These are phyloP conservation scores for Ruditapes philippinarum DNA, from an alignment of 1,140 invertebrate species.

Conservation along the genomic window DNA sequence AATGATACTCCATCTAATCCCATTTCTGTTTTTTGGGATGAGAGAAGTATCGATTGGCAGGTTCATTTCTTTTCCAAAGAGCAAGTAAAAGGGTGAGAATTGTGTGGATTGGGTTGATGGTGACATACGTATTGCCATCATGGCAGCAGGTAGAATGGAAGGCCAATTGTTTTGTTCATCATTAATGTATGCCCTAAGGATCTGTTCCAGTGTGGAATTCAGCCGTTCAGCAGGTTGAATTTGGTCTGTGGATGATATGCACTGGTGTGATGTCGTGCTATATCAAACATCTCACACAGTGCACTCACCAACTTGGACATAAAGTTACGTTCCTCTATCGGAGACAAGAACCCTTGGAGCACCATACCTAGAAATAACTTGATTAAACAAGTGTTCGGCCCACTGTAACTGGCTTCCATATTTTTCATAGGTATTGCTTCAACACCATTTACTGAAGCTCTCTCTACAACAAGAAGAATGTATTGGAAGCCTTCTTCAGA, in stretches of 20 bases:
- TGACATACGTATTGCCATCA: conserved; percentile 38
- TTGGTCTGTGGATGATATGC: conserved; percentile 72
- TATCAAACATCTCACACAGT: conserved; percentile 69
- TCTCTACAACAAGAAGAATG: conserved; percentile 67
- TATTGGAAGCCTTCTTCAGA: conserved; percentile 64
- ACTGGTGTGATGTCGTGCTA: conserved; percentile 68
- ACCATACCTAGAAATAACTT: conserved; percentile 70
- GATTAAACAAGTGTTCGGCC: conserved; percentile 66
- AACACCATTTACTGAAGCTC: conserved; percentile 62
- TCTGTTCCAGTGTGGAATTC: conserved; percentile 29
- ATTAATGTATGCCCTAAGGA: too few relatives aligned
- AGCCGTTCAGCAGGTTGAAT: conserved; percentile 58
- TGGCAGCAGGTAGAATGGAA: neutral
- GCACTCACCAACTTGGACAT: conserved; percentile 61
- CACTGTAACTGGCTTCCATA: conserved; percentile 47
- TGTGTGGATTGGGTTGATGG: conserved; percentile 56
- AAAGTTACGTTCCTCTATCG: conserved; percentile 68
- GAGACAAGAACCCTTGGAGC: conserved; percentile 53
- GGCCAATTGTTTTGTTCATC: too few relatives aligned
- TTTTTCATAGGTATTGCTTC: conserved; percentile 60
- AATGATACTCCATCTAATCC: too few relatives aligned
- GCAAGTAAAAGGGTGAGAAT: conserved; percentile 57
- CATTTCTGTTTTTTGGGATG: too few relatives aligned
- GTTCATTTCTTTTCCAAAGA: conserved; percentile 70
- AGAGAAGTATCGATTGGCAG: conserved; percentile 63